phyloP scores from a whole-genome alignment of 2,888 invertebrate genomes.

The Saturnia pavonia region DNA sequence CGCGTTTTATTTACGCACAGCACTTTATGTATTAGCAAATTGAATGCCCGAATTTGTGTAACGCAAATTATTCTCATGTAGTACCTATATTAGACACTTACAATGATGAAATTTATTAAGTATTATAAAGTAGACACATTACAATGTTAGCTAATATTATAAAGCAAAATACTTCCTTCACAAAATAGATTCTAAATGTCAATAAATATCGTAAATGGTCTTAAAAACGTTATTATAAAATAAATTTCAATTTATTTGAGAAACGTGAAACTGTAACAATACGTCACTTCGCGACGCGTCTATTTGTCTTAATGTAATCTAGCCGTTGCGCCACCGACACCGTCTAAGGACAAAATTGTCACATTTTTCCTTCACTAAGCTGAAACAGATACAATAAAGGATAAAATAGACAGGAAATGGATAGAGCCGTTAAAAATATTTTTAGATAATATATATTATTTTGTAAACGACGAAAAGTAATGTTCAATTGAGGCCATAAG shows the following conservation, averaged over 20 bases:
- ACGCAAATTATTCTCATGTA: background rate
- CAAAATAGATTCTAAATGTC: background rate
- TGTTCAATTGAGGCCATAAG: too few relatives aligned
- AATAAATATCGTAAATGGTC: background rate
- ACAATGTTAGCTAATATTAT: background rate
- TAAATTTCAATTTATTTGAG: background rate
- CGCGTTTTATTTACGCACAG: background rate
- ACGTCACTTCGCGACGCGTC: background rate
- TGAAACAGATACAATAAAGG: background rate
- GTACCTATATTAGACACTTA: background rate
- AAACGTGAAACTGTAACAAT: background rate
- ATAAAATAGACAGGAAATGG: background rate
- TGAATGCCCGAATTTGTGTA: background rate
- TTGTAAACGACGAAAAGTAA: too few relatives aligned
- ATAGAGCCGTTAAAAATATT: background rate
- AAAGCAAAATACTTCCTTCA: background rate
- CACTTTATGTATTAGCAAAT: background rate
- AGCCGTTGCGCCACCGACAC: background rate
- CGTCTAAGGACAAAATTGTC: background rate
- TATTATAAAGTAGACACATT: background rate
- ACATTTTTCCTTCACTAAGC: background rate
- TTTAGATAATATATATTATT: background rate
- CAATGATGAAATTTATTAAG: background rate
- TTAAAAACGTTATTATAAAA: background rate
- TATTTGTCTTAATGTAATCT: background rate